phyloP scores from a whole-genome alignment of 2,113 vertebrate species.

The Dolichotis patagonum region DNA sequence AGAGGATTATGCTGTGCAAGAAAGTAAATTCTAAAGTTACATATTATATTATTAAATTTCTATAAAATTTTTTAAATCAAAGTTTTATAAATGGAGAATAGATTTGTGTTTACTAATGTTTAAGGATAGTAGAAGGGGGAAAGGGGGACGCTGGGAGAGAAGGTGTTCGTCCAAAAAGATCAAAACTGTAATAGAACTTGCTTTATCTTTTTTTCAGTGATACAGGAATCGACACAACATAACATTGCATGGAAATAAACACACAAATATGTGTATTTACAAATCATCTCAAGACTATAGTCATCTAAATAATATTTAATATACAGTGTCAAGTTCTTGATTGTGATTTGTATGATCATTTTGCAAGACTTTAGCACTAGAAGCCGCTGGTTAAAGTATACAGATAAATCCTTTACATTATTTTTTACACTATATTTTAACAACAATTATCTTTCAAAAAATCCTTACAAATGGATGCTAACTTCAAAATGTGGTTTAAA shows the following conservation, averaged over 20 bases:
- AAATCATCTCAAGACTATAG: background rate
- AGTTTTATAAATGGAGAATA: background rate
- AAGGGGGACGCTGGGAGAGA: background rate
- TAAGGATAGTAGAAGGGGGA: background rate
- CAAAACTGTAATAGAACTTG: background rate
- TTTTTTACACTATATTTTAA: background rate
- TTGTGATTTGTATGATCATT: background rate
- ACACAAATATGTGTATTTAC: background rate
- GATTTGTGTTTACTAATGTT: background rate
- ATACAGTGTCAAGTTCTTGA: background rate
- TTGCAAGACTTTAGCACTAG: background rate
- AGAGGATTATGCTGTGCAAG: background rate
- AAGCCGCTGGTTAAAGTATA: background rate
- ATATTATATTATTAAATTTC: background rate
- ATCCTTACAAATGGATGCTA: background rate
- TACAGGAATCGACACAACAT: background rate
- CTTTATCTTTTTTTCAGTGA: background rate
- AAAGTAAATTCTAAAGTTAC: background rate
- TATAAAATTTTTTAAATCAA: background rate
- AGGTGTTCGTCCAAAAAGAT: background rate
- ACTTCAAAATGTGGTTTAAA: background rate
- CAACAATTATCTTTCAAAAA: background rate
- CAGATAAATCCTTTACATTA: background rate
- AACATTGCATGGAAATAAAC: background rate
- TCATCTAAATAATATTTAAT: background rate